phyloP scores from a whole-genome alignment of 92 coral and sea anemone species.

The Nematostella vectensis region DNA sequence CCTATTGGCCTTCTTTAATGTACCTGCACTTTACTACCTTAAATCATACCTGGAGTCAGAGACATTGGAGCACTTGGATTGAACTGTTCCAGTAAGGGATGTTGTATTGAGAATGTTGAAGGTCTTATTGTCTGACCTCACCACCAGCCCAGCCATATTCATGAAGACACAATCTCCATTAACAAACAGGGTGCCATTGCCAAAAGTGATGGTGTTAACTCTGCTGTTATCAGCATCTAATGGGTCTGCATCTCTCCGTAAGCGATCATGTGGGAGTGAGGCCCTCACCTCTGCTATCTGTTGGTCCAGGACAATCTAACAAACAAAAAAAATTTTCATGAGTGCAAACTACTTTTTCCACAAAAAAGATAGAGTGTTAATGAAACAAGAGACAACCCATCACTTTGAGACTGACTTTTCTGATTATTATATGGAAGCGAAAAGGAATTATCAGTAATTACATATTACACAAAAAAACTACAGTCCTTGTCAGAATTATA shows the following conservation, averaged over 20 bases:
- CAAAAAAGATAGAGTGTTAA: background rate
- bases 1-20: no score
- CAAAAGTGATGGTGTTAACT: background rate
- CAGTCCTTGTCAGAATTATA: no score
- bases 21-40: no score
- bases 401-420: no score
- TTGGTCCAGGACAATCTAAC: conserved; percentile 29
- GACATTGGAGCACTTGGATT: conserved; percentile 2
- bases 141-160: conserved; percentile 23
- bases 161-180: conserved; percentile 30
- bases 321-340: background rate
- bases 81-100: background rate
- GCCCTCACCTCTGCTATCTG: conserved; percentile 23
- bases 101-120: conserved; percentile 18
- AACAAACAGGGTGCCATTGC: conserved; percentile 30
- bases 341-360: background rate
- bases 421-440: no score
- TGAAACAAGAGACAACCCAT: background rate
- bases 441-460: no score
- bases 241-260: conserved; percentile 23
- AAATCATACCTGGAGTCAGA: conserved; percentile 12
- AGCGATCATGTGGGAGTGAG: conserved; percentile 38
- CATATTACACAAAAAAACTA: no score
- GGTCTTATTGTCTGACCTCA: conserved; percentile 1
- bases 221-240: background rate